A percentile compares a stretch with the other conserved stretches of the same genome.
These are phyloP conservation scores for Geotrypetes seraphini DNA, from an alignment of 2,797 vertebrate genomes.

Conservation along the genomic window DNA sequence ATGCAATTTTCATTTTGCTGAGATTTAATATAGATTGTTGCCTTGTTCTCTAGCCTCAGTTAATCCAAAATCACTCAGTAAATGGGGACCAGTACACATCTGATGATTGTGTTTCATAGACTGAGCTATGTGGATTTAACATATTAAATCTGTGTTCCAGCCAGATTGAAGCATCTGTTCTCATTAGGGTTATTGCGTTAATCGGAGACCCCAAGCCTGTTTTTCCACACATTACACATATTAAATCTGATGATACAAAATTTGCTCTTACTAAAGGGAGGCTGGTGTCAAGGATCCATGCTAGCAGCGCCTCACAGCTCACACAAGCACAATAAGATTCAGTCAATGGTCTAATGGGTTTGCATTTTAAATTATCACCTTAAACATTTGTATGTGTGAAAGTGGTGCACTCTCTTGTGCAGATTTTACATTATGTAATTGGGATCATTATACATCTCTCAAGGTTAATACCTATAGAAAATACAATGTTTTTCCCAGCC, in stretches of 20 bases:
- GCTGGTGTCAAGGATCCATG: too few species aligned
- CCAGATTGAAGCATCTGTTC: slow-evolving; percentile 66
- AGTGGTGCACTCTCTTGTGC: too few species aligned
- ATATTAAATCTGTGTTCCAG: slow-evolving; percentile 51
- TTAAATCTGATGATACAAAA: slow-evolving; percentile 43
- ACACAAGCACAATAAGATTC: too few species aligned
- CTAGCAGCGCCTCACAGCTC: slow-evolving; percentile 1
- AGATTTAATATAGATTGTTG: slow-evolving; percentile 88
- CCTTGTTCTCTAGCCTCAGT: slow-evolving; percentile 49
- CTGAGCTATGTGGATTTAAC: slow-evolving; percentile 49
- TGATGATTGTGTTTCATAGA: slow-evolving; percentile 61
- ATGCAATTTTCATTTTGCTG: slow-evolving; percentile 93
- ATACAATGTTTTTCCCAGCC: too few species aligned
- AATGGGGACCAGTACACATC: slow-evolving; percentile 67
- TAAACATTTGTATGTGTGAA: too few species aligned
- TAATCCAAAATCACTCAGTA: slow-evolving; percentile 86
- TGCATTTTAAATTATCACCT: too few species aligned
- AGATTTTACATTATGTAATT: too few species aligned
- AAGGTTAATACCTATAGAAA: too few species aligned
- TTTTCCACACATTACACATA: slow-evolving; percentile 56
- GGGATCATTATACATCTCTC: too few species aligned
- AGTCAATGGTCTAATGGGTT: neutral
- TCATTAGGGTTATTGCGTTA: slow-evolving; percentile 59
- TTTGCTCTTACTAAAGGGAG: too few species aligned
- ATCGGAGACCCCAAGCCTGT: slow-evolving; percentile 58